Conservation (phyloP, 2,888 invertebrate genomes). For the Dicroscelio sp. region DNA sequence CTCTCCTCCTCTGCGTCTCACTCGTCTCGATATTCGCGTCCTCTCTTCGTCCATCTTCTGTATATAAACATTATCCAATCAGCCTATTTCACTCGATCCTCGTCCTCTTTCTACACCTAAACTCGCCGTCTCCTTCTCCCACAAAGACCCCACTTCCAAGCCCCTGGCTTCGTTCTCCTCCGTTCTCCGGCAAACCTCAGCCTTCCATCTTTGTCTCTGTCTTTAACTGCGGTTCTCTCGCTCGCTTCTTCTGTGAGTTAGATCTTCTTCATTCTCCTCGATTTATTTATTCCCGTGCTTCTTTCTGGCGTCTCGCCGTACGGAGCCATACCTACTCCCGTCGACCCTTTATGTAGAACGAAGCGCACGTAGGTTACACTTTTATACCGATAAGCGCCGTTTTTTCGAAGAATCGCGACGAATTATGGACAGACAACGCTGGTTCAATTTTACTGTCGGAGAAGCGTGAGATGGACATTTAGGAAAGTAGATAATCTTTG, state of each 20-base stretch:
- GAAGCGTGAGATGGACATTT: no score
- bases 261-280: slow-evolving; percentile 68
- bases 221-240: slow-evolving; percentile 45
- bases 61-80: slow-evolving; percentile 79
- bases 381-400: slow-evolving; percentile 50
- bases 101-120: slow-evolving; percentile 58
- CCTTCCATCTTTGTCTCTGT: slow-evolving; percentile 41
- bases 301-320: slow-evolving; percentile 58
- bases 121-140: slow-evolving; percentile 56
- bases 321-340: slow-evolving; percentile 32
- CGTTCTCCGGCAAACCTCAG: slow-evolving; percentile 20
- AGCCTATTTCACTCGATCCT: slow-evolving; percentile 69
- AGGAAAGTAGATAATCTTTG: no score
- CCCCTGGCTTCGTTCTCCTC: slow-evolving; percentile 45
- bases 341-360: slow-evolving; percentile 74
- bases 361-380: slow-evolving; percentile 48
- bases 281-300: slow-evolving; percentile 73
- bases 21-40: slow-evolving; percentile 50
- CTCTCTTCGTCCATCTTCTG: slow-evolving; percentile 26
- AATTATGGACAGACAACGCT: no score
- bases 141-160: slow-evolving; percentile 70
- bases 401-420: slow-evolving; percentile 60
- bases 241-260: slow-evolving; percentile 63
- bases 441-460: no score
- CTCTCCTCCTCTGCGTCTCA: slow-evolving; percentile 69